Evolutionary conservation across 1,140 invertebrate genomes (phyloP).

Genomic region (Drosophila lacertosa): DNA sequence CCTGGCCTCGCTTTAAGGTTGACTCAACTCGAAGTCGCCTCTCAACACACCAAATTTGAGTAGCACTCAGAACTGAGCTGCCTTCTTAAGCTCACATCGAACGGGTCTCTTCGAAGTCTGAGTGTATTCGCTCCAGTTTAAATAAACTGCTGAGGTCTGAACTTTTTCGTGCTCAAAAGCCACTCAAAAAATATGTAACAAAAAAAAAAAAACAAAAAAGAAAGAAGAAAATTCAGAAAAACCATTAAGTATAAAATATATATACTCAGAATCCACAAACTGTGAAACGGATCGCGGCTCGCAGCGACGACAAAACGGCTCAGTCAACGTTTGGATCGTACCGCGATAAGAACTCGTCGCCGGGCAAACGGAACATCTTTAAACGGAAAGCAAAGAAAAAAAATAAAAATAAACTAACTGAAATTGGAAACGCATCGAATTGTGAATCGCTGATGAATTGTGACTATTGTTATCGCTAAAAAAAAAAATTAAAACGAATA

Average conservation of each 20-base stretch:
- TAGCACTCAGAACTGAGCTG: constrained; percentile 6
- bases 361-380: constrained; percentile 24
- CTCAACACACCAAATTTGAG: not conserved
- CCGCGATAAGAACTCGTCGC: constrained; percentile 65
- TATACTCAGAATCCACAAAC: constrained; percentile 33
- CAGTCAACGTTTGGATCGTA: constrained; percentile 67
- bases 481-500: not conserved
- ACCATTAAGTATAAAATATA: constrained; percentile 30
- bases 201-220: constrained; percentile 25
- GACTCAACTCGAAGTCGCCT: too few species aligned
- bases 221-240: constrained; percentile 39
- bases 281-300: constrained; percentile 15
- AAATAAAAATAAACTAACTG: too few species aligned
- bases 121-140: constrained; percentile 41
- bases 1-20: constrained; percentile 2
- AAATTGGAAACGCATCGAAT: constrained; percentile 36
- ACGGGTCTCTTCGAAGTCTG: not conserved
- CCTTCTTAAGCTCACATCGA: not conserved
- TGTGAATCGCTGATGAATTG: constrained; percentile 37
- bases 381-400: too few species aligned
- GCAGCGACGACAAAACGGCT: constrained; percentile 7
- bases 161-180: constrained; percentile 40
- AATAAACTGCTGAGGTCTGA: constrained; percentile 38
- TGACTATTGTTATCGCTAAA: constrained; percentile 45
- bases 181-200: constrained; percentile 46